phyloP scores from a whole-genome alignment of 2,797 vertebrate genomes.

The Zenarchopterus dispar region DNA sequence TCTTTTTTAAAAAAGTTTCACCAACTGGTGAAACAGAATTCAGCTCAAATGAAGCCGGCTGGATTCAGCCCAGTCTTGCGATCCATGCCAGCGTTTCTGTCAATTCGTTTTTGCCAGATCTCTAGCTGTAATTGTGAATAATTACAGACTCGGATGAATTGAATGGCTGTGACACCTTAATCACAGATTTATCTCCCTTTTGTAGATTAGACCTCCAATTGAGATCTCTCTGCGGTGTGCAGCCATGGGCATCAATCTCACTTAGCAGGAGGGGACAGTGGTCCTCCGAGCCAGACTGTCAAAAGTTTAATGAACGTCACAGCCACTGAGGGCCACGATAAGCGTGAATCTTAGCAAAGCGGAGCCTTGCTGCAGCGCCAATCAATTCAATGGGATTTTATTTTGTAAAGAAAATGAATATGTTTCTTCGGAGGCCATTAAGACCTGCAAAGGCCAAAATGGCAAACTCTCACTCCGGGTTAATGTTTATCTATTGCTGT shows the following conservation, averaged over 20 bases:
- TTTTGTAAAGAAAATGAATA: conserved; percentile 59
- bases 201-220: conserved; percentile 72
- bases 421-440: conserved; percentile 59
- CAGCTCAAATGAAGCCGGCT: conserved; percentile 66
- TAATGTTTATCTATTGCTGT: conserved; percentile 65
- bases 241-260: conserved; percentile 76
- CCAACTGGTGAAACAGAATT: conserved; percentile 49
- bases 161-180: conserved; percentile 75
- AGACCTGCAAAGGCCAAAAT: conserved; percentile 44
- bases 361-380: conserved; percentile 30
- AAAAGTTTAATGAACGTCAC: conserved; percentile 79
- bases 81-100: conserved; percentile 64
- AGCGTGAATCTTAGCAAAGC: conserved; percentile 62
- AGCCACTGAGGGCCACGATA: conserved; percentile 69
- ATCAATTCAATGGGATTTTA: conserved; percentile 71
- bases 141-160: conserved; percentile 58
- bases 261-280: conserved; percentile 73
- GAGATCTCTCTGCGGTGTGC: conserved; percentile 66
- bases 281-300: conserved; percentile 72
- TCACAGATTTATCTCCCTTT: conserved; percentile 77
- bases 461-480: conserved; percentile 58
- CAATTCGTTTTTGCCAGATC: conserved; percentile 72
- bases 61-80: conserved; percentile 62
- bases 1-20: conserved; percentile 43
- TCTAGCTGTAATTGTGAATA: conserved; percentile 77